Evolutionary conservation across 2,113 vertebrate genomes (phyloP).

Genomic region (Pelodiscus sinensis): DNA sequence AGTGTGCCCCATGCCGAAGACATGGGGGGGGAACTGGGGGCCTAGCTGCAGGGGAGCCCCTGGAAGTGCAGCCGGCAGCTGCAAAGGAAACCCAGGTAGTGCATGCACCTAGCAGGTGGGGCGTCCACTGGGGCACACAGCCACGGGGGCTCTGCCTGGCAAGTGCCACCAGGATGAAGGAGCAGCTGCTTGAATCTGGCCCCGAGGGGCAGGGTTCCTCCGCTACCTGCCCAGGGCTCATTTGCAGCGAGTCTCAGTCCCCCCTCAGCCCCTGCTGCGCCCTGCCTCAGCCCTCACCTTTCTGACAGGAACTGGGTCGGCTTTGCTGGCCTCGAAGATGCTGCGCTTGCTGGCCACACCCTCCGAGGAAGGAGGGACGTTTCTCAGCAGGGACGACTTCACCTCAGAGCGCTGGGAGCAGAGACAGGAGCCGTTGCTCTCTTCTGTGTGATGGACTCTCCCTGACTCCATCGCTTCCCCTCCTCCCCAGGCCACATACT

Average conservation of each 20-base stretch:
- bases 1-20: too few species aligned
- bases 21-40: rapidly evolving
- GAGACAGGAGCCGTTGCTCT: neutral
- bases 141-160: too few species aligned
- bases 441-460: too few species aligned
- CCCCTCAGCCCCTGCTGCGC: too few species aligned
- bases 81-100: too few species aligned
- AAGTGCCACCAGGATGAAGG: neutral
- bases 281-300: constrained; percentile 72
- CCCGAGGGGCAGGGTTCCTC: neutral
- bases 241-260: neutral
- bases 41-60: neutral
- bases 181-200: neutral
- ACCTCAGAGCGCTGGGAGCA: constrained; percentile 82
- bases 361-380: constrained; percentile 76
- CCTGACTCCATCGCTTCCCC: neutral
- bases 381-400: constrained; percentile 77
- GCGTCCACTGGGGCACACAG: too few species aligned
- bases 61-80: too few species aligned
- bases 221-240: neutral
- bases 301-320: constrained; percentile 47
- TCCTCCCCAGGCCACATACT: neutral
- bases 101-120: too few species aligned
- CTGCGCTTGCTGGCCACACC: constrained; percentile 90
- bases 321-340: constrained; percentile 86